Conservation (phyloP, 2,113 vertebrate species). For the Oncorhynchus masou region DNA sequence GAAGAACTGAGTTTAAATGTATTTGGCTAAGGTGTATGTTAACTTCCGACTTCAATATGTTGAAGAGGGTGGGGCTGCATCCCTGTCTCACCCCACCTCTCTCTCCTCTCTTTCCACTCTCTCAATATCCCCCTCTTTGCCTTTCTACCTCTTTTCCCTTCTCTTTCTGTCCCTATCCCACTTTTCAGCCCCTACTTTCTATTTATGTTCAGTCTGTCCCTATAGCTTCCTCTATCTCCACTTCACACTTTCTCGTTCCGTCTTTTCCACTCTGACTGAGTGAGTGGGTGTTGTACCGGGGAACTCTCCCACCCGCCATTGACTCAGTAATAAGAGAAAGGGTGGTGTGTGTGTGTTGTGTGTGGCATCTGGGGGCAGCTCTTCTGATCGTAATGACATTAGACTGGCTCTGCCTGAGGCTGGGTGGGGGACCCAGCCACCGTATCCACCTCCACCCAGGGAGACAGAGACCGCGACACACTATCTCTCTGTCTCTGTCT, state of each 20-base stretch:
- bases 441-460: background rate
- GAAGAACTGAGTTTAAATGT: too few relatives aligned
- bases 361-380: slow-evolving; percentile 12
- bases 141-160: background rate
- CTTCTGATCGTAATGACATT: slow-evolving; percentile 48
- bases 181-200: background rate
- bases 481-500: background rate
- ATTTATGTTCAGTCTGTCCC: background rate
- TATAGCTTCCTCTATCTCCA: background rate
- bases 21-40: too few relatives aligned
- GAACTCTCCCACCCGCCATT: slow-evolving; percentile 23
- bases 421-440: background rate
- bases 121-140: background rate
- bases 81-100: background rate
- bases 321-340: slow-evolving; percentile 36
- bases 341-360: slow-evolving; percentile 5
- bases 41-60: too few relatives aligned
- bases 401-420: slow-evolving; percentile 29
- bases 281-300: slow-evolving; percentile 31
- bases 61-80: too few relatives aligned
- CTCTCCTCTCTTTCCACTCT: slow-evolving; percentile 2
- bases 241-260: background rate
- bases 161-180: background rate
- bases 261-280: slow-evolving; percentile 12
- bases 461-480: background rate